phyloP scores from a whole-genome alignment of 2,113 vertebrate genomes.

The Tyto alba region DNA sequence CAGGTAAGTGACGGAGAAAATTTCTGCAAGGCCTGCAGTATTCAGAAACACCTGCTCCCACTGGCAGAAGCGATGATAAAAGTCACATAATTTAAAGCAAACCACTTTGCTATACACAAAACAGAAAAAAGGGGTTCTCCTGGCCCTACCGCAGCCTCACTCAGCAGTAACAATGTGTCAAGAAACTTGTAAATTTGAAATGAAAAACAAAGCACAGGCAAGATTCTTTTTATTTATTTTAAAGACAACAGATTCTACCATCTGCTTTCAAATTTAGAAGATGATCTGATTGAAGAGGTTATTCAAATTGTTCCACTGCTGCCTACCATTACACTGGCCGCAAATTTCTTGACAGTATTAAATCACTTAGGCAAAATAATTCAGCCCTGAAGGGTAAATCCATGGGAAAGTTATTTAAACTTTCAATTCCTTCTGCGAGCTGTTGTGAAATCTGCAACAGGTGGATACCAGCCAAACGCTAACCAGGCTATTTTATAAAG shows the following conservation, averaged over 20 bases:
- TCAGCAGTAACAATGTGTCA: background rate
- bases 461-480: background rate
- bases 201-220: background rate
- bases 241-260: background rate
- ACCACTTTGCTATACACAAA: background rate
- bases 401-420: slow-evolving; percentile 17
- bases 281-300: background rate
- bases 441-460: background rate
- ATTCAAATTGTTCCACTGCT: background rate
- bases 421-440: background rate
- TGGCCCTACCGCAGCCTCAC: background rate
- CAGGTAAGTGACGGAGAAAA: background rate
- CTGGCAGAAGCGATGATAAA: background rate
- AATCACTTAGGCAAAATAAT: background rate
- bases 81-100: background rate
- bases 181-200: background rate
- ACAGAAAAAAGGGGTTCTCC: background rate
- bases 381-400: background rate
- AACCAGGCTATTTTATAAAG: background rate
- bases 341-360: background rate
- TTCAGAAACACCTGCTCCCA: background rate
- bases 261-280: background rate
- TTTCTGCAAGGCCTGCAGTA: background rate
- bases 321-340: background rate
- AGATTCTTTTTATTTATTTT: background rate